Evolutionary conservation across 2,797 vertebrate genomes (phyloP), one percentile per base, ranked within the genome.

Genomic region (Eulemur rubriventer): DNA sequence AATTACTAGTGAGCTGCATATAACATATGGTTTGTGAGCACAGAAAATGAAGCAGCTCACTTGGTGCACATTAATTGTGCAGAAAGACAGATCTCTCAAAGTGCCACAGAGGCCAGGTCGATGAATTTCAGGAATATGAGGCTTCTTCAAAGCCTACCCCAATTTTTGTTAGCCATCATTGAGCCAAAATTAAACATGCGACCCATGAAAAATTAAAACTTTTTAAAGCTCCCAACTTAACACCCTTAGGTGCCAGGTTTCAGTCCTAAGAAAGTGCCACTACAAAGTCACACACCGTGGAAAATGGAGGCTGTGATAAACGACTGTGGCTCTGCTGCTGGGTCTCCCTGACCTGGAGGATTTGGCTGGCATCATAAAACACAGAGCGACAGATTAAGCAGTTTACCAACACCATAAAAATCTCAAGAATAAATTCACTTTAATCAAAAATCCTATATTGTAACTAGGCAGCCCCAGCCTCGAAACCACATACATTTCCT

Each of bases 351-450:
- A 98, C 98, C 91, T 97, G 93, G 75, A 95, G 91, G 95, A 98
- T 98, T 97, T 28, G 83, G 80, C 89, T 79, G 92, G 78, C n/a
- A 7, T n/a, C 97, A 91, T 93, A 98, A 98, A 98, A 97, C 95
- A 94, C 61, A 96, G 75, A 57, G 93, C 59, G 97, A 95, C 79
- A 10, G 67, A 98, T 98, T 96, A 98, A 98, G 80, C 93, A 98
- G 98, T 98, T 97, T 97, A 98, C 97, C 97, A 98, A 97, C 67
- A 97, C 88, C 26, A 30, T 95, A 97, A 98, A 94, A 97, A 97
- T 52, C 92, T 96, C 93, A 97, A 97, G 97, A 98, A 97, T 97
- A 98, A 98, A 97, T 89, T 96, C 83, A 80, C 93, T 98, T 96
- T 96, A 97, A 97, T 97, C 50, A 97, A 96, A 98, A 97, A 88